phyloP scores from a whole-genome alignment of 2,888 invertebrate genomes.

The Drosophila parthenogenetica region DNA sequence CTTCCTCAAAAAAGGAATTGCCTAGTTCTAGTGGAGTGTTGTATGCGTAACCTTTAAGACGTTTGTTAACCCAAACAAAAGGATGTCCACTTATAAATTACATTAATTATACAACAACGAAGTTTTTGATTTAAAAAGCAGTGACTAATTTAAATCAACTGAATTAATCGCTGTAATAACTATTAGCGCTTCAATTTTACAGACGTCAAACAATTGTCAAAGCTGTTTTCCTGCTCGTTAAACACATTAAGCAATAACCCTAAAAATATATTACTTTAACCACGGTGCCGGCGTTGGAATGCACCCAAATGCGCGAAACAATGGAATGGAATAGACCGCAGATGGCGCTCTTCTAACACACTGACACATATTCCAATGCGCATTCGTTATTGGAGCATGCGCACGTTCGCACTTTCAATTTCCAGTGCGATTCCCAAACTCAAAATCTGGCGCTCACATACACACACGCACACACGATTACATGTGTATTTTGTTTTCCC shows the following conservation, averaged over 20 bases:
- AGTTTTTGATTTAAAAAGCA: too few relatives aligned
- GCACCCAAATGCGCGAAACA: slow-evolving; percentile 30
- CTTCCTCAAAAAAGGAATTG: background rate
- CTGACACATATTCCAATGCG: slow-evolving; percentile 76
- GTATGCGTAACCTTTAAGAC: too few relatives aligned
- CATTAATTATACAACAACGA: background rate
- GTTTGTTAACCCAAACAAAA: too few relatives aligned
- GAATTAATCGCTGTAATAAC: slow-evolving; percentile 13
- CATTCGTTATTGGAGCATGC: slow-evolving; percentile 66
- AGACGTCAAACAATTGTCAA: background rate
- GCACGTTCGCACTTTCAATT: slow-evolving; percentile 43
- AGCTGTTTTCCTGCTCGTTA: slow-evolving; percentile 4
- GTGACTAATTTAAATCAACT: background rate
- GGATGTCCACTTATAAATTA: too few relatives aligned
- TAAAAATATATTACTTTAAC: slow-evolving; percentile 30
- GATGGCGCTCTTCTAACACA: slow-evolving; percentile 61
- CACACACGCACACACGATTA: slow-evolving; percentile 2
- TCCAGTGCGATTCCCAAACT: slow-evolving; percentile 45
- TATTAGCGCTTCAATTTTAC: background rate
- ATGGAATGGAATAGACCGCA: slow-evolving; percentile 42
- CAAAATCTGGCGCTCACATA: slow-evolving; percentile 25
- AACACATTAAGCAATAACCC: background rate
- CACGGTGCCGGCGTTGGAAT: slow-evolving; percentile 55
- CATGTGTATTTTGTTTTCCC: slow-evolving; percentile 17
- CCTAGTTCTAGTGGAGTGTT: too few relatives aligned